These are phyloP conservation scores for Ploceus nigricollis DNA, from an alignment of 2,113 vertebrate species.

Conservation along the genomic window DNA sequence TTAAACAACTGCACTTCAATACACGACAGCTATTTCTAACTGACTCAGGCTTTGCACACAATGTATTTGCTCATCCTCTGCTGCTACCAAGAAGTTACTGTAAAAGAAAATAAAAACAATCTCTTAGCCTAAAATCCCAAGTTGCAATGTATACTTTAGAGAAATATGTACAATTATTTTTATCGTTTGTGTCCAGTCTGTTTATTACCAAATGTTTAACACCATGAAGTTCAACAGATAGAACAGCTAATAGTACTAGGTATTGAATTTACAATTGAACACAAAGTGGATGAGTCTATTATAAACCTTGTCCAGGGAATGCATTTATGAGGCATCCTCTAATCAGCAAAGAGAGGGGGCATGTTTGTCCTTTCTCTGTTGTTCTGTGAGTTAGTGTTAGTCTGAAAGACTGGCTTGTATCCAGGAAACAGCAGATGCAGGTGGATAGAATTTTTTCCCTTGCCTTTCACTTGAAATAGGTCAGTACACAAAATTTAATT, in stretches of 20 bases:
- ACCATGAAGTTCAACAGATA: constrained; percentile 1
- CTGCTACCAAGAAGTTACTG: not conserved
- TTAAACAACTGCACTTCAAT: not conserved
- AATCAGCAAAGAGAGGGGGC: constrained; percentile 12
- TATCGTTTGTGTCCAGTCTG: not conserved
- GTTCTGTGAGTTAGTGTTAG: not conserved
- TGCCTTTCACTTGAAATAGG: not conserved
- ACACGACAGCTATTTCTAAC: not conserved
- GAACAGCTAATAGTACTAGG: constrained; percentile 31
- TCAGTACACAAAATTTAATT: not conserved
- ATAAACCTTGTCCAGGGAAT: constrained; percentile 23
- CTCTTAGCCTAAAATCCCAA: not conserved
- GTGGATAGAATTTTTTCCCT: not conserved
- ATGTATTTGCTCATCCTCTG: not conserved
- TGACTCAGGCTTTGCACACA: not conserved
- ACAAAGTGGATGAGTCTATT: constrained; percentile 47
- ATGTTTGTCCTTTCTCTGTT: constrained; percentile 35
- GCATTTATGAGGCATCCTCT: constrained; percentile 34
- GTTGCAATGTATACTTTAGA: not conserved
- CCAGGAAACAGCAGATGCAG: not conserved
- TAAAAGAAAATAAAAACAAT: not conserved
- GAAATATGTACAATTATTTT: not conserved
- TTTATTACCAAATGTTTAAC: constrained; percentile 25
- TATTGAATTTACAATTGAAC: constrained; percentile 60
- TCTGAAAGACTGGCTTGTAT: not conserved